phyloP scores from a whole-genome alignment of 2,797 vertebrate genomes.

The Manis pentadactyla region DNA sequence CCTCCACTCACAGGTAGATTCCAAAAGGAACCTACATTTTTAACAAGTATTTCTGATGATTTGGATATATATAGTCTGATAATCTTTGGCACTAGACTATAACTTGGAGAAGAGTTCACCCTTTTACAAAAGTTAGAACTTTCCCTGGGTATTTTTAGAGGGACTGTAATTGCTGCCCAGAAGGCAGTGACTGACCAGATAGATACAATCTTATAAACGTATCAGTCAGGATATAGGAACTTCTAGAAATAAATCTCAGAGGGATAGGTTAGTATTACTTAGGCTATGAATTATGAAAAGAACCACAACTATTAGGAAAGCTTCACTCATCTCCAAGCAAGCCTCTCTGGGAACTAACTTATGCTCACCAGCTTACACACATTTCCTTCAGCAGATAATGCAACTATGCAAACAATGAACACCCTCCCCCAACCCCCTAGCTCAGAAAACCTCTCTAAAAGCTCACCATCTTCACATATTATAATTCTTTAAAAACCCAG shows the following conservation, averaged over 20 bases:
- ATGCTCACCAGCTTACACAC: background rate
- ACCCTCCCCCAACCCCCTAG: too few species aligned
- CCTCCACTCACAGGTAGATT: background rate
- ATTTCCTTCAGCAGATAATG: background rate
- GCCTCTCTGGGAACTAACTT: background rate
- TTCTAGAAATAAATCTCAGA: conserved; percentile 29
- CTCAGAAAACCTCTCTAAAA: background rate
- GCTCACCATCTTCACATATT: background rate
- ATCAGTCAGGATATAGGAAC: background rate
- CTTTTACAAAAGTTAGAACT: background rate
- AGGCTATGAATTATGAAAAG: background rate
- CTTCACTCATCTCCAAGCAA: background rate
- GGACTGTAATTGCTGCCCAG: background rate
- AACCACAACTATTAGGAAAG: background rate
- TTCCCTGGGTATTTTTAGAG: background rate
- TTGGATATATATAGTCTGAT: background rate
- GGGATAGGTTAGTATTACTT: background rate
- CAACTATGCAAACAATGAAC: background rate
- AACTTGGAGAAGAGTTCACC: background rate
- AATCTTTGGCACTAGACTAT: background rate
- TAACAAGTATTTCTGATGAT: conserved; percentile 10
- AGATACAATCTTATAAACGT: background rate
- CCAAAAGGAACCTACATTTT: background rate
- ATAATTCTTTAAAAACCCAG: background rate
- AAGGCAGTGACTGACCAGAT: background rate